phyloP scores from a whole-genome alignment of 2,797 vertebrate species.

The Schizothorax lantsangensis region DNA sequence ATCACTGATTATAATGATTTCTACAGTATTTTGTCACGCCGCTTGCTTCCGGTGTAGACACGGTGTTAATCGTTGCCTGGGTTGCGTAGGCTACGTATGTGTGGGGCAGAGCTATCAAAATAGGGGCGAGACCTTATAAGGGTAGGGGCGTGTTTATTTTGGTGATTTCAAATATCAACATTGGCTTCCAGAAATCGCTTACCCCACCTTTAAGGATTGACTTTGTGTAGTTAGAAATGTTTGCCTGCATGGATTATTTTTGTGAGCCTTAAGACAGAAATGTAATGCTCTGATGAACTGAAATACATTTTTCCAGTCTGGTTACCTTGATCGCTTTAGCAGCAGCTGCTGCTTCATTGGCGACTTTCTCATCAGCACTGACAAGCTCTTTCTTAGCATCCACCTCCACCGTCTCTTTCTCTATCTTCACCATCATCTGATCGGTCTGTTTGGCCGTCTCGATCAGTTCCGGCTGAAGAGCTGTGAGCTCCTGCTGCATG shows the following conservation, averaged over 20 bases:
- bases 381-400: slow-evolving; percentile 91
- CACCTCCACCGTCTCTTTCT: slow-evolving; percentile 86
- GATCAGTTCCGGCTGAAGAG: slow-evolving; percentile 89
- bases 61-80: no score
- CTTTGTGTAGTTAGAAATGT: neutral
- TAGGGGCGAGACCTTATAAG: no score
- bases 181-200: no score
- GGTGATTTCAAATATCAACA: no score
- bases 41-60: no score
- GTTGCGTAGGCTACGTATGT: no score
- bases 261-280: neutral
- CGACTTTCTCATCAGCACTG: slow-evolving; percentile 88
- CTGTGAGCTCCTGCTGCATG: slow-evolving; percentile 91
- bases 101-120: no score
- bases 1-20: no score
- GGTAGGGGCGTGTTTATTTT: no score
- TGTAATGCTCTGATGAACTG: neutral
- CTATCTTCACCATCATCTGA: slow-evolving; percentile 90
- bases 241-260: neutral
- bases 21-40: no score
- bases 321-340: slow-evolving; percentile 90
- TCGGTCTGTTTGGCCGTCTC: slow-evolving; percentile 88
- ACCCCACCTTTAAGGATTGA: neutral
- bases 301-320: neutral
- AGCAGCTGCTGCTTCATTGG: slow-evolving; percentile 88